Percentiles rank a stretch among this genome's conserved stretches.
Conservation (phyloP, 1,140 invertebrate species). For the Dermatophagoides farinae region DNA sequence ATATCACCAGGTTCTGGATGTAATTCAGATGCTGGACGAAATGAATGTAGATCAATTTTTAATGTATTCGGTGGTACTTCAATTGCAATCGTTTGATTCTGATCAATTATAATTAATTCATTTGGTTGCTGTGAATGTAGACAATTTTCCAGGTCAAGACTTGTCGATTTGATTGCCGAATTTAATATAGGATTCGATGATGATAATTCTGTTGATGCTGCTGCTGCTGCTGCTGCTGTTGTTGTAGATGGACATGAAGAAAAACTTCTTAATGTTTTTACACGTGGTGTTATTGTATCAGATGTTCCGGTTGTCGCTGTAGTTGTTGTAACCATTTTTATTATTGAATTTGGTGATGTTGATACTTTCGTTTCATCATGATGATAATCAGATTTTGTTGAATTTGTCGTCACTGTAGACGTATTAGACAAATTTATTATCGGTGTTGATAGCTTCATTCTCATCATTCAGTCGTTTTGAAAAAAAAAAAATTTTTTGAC, state of each 20-base stretch:
- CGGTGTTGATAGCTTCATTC: too few species aligned
- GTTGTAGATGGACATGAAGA: not conserved
- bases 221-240: not conserved
- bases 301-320: not conserved
- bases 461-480: too few species aligned
- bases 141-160: not conserved
- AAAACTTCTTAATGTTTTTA: not conserved
- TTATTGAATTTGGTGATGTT: too few species aligned
- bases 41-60: not conserved
- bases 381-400: too few species aligned
- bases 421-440: too few species aligned
- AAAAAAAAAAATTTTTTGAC: too few species aligned
- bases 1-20: constrained; percentile 20
- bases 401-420: too few species aligned
- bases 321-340: not conserved
- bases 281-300: not conserved
- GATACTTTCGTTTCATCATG: too few species aligned
- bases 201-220: not conserved
- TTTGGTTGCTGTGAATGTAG: not conserved
- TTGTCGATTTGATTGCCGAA: not conserved
- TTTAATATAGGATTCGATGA: not conserved
- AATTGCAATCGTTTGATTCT: not conserved
- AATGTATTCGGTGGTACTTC: not conserved
- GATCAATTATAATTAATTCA: not conserved
- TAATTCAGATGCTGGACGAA: not conserved